phyloP scores from a whole-genome alignment of 2,888 invertebrate genomes.

The Eubasilissa splendida region DNA sequence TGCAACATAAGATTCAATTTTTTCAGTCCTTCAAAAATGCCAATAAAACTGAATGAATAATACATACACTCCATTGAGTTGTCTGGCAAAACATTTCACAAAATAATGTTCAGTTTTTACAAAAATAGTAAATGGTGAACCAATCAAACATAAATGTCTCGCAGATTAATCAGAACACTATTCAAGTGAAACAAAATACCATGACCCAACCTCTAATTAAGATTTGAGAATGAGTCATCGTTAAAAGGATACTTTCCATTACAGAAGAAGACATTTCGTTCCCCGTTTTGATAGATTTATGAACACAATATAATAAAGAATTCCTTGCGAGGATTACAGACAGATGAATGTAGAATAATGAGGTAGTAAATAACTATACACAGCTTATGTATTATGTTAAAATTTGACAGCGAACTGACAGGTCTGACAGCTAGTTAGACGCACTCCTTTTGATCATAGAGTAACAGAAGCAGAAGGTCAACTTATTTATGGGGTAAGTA shows the following conservation, averaged over 20 bases:
- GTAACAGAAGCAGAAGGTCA: too few relatives aligned
- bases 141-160: too few relatives aligned
- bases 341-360: neutral
- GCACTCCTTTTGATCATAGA: too few relatives aligned
- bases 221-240: conserved; percentile 41
- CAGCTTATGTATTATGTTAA: neutral
- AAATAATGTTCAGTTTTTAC: too few relatives aligned
- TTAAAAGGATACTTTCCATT: conserved; percentile 92
- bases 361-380: neutral
- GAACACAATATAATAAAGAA: neutral
- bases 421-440: neutral
- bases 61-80: too few relatives aligned
- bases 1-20: too few relatives aligned
- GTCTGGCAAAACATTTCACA: too few relatives aligned
- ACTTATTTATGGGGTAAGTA: too few relatives aligned
- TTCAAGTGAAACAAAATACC: neutral
- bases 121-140: too few relatives aligned
- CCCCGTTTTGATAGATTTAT: conserved; percentile 77
- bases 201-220: neutral
- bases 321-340: neutral
- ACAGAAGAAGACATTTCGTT: conserved; percentile 91
- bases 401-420: conserved; percentile 14
- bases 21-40: too few relatives aligned
- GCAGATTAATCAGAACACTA: too few relatives aligned
- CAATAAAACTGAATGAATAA: too few relatives aligned